A percentile compares a stretch with the other conserved stretches of the same genome.
Conservation (phyloP, 2,888 invertebrate species). For the Machimus rusticus region DNA sequence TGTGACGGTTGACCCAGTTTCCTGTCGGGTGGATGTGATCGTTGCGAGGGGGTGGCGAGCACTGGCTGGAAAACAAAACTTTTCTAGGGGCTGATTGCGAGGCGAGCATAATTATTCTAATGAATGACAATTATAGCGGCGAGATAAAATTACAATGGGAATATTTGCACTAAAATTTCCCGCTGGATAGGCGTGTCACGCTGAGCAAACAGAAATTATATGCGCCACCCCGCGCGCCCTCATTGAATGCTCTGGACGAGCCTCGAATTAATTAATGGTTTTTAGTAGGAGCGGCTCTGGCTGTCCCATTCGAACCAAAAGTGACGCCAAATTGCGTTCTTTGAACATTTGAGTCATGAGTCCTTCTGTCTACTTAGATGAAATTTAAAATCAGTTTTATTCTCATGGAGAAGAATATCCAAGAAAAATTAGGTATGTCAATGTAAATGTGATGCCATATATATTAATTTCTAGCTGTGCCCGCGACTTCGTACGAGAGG, state of each 20-base stretch:
- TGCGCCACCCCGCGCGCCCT: neutral
- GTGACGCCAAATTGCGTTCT: neutral
- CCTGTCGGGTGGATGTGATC: neutral
- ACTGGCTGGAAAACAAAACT: neutral
- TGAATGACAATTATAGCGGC: slow-evolving; percentile 10
- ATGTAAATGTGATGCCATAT: no score
- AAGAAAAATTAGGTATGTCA: no score
- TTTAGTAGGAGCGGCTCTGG: neutral
- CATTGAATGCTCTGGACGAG: neutral
- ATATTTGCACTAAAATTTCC: slow-evolving; percentile 7
- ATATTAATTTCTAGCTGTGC: no score
- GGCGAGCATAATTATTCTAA: slow-evolving; percentile 4
- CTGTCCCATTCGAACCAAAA: neutral
- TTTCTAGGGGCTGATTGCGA: neutral
- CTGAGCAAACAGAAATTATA: neutral
- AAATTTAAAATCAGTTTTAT: no score
- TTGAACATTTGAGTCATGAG: neutral
- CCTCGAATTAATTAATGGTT: slow-evolving; percentile 9
- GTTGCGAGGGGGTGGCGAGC: neutral
- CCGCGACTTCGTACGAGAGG: no score
- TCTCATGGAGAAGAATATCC: no score
- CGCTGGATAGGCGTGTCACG: neutral
- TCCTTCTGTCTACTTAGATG: neutral
- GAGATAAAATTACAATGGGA: neutral
- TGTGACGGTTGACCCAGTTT: neutral